Percentiles rank a stretch among this genome's conserved stretches.
phyloP scores from a whole-genome alignment of 2,113 vertebrate species.

The Monopterus albus region DNA sequence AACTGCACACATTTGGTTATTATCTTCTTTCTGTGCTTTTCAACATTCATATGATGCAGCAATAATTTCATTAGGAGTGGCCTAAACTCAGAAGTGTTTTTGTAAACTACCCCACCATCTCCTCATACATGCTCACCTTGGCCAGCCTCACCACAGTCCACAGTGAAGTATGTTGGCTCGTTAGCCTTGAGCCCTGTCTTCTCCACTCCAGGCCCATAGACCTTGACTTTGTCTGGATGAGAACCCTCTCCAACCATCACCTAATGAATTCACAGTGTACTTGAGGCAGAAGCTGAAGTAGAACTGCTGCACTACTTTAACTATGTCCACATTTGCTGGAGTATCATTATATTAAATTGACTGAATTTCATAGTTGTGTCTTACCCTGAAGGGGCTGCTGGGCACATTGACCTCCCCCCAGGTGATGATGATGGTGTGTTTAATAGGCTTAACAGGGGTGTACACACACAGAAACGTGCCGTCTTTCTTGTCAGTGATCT shows the following conservation, averaged over 20 bases:
- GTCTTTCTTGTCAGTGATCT: conserved; percentile 90
- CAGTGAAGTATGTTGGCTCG: conserved; percentile 96
- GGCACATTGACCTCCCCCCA: conserved; percentile 93
- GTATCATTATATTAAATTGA: conserved; percentile 48
- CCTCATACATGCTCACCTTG: conserved; percentile 83
- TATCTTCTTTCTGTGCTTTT: conserved; percentile 1
- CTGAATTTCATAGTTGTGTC: conserved; percentile 41
- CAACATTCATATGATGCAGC: background rate
- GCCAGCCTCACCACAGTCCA: conserved; percentile 94
- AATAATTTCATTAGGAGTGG: background rate
- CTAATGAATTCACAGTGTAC: conserved; percentile 78
- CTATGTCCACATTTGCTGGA: conserved; percentile 42
- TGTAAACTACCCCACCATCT: conserved; percentile 26
- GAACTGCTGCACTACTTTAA: conserved; percentile 41
- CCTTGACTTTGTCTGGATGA: conserved; percentile 91
- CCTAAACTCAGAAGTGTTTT: conserved; percentile 29
- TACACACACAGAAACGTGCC: conserved; percentile 91
- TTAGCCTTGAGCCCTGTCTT: conserved; percentile 94
- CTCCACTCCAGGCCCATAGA: conserved; percentile 93
- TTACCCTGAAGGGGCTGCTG: conserved; percentile 94
- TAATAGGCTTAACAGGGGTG: conserved; percentile 91
- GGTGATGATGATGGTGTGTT: conserved; percentile 93
- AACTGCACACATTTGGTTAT: background rate
- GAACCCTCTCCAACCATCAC: conserved; percentile 93
- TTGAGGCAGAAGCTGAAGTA: conserved; percentile 57